Conservation (phyloP, 2,888 invertebrate genomes). For the Archips xylosteana region DNA sequence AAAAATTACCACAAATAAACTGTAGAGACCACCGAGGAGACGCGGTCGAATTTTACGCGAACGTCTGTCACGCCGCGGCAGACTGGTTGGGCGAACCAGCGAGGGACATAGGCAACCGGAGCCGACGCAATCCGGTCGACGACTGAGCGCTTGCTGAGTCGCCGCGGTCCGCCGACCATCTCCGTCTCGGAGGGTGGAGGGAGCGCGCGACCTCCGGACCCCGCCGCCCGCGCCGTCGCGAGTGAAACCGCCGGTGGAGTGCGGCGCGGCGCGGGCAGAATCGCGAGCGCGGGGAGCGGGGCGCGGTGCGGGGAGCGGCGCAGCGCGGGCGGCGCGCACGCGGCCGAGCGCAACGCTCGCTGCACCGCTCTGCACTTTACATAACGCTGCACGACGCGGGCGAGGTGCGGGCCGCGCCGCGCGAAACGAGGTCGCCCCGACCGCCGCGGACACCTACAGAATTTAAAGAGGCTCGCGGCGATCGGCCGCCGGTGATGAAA, state of each 20-base stretch:
- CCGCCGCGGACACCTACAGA: slow-evolving; percentile 72
- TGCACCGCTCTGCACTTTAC: slow-evolving; percentile 79
- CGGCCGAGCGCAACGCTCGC: slow-evolving; percentile 80
- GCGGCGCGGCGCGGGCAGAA: slow-evolving; percentile 42
- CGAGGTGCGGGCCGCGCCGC: slow-evolving; percentile 51
- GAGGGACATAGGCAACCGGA: slow-evolving; percentile 63
- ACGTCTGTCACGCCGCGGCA: slow-evolving; percentile 53
- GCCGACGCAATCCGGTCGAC: slow-evolving; percentile 81
- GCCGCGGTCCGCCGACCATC: slow-evolving; percentile 45
- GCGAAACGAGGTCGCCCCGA: slow-evolving; percentile 77
- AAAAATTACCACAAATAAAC: slow-evolving; percentile 65
- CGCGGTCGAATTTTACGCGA: slow-evolving; percentile 55
- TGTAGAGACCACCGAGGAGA: slow-evolving; percentile 63
- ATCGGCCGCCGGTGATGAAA: slow-evolving; percentile 73
- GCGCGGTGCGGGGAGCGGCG: slow-evolving; percentile 66
- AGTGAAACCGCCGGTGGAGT: slow-evolving; percentile 62
- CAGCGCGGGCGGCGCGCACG: slow-evolving; percentile 68
- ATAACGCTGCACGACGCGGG: slow-evolving; percentile 73
- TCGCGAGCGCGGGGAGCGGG: slow-evolving; percentile 60
- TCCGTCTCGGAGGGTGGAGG: slow-evolving; percentile 43
- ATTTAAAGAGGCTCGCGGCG: slow-evolving; percentile 72
- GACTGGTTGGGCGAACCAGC: slow-evolving; percentile 49
- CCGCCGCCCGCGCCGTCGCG: slow-evolving; percentile 65
- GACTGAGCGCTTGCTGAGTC: slow-evolving; percentile 63
- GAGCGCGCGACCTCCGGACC: slow-evolving; percentile 55